phyloP scores from a whole-genome alignment of 2,888 invertebrate genomes.

The Neuroscelio doddi region DNA sequence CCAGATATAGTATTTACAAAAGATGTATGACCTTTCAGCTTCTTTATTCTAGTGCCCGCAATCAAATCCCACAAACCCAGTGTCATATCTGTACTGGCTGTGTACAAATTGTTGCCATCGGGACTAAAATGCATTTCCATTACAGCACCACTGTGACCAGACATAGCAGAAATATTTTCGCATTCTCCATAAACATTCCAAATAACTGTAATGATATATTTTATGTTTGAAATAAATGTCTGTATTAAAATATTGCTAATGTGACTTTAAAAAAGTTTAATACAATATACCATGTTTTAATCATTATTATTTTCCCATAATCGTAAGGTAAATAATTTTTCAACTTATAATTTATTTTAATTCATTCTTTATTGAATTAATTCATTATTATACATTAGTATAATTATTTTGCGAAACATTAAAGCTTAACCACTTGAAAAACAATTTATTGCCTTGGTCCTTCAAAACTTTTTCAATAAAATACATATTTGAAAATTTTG shows the following conservation, averaged over 20 bases:
- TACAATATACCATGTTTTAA: no score
- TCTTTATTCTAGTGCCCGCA: slow-evolving; percentile 89
- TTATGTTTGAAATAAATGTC: neutral
- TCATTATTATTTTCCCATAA: no score
- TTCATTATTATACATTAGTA: no score
- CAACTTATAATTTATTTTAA: no score
- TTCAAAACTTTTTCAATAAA: no score
- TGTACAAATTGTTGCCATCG: slow-evolving; percentile 88
- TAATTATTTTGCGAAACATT: no score
- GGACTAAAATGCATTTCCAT: slow-evolving; percentile 93
- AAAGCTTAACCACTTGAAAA: no score
- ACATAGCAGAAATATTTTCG: slow-evolving; percentile 94
- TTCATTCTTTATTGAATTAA: no score
- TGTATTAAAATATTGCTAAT: no score
- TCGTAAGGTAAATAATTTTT: no score
- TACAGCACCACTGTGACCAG: slow-evolving; percentile 95
- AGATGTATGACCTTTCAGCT: slow-evolving; percentile 87
- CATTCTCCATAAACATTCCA: slow-evolving; percentile 99
- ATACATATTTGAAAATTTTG: no score
- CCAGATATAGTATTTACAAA: slow-evolving; percentile 83
- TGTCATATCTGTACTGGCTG: slow-evolving; percentile 95
- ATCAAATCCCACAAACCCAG: slow-evolving; percentile 96
- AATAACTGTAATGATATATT: slow-evolving; percentile 76
- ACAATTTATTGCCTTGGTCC: neutral
- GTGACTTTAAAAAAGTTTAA: no score